Evolutionary conservation across 2,797 vertebrate genomes (phyloP).

Genomic region (Tangara arthus): DNA sequence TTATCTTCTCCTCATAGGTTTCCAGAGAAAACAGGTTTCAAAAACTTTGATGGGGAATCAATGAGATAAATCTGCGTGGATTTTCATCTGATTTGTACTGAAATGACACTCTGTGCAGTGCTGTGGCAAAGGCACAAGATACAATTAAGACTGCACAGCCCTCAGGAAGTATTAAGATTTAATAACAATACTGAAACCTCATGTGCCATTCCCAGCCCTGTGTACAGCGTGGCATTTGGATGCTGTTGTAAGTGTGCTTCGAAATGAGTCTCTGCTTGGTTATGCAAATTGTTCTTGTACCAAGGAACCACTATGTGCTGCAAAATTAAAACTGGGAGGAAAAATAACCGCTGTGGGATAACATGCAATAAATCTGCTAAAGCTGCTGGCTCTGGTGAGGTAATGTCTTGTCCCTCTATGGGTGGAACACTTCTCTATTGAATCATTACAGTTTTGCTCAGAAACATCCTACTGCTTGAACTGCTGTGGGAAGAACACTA

Average conservation of each 20-base stretch:
- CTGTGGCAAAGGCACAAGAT: not conserved
- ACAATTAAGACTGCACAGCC: not conserved
- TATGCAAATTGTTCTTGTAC: conserved; percentile 39
- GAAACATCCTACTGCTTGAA: conserved; percentile 23
- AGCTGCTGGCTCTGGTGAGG: conserved; percentile 11
- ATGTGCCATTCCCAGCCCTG: not conserved
- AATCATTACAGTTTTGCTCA: conserved; percentile 22
- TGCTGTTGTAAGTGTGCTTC: conserved; percentile 12
- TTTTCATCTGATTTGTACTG: not conserved
- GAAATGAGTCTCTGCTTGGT: conserved; percentile 14
- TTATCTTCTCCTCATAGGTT: not conserved
- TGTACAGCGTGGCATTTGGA: not conserved
- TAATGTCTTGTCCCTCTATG: conserved; percentile 3
- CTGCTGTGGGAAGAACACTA: not conserved
- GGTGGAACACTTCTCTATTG: conserved; percentile 1
- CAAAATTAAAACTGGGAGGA: conserved; percentile 38
- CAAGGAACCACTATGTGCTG: not conserved
- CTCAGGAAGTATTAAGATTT: conserved; percentile 30
- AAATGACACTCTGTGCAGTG: not conserved
- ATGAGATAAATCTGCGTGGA: not conserved
- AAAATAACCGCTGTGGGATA: not conserved
- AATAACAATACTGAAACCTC: not conserved
- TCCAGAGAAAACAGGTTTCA: not conserved
- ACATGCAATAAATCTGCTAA: not conserved
- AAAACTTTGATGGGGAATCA: not conserved